A percentile compares a stretch with the other conserved stretches of the same genome.
These are phyloP conservation scores for Cryptoblepharus egeriae DNA, from an alignment of 2,797 vertebrate genomes.

Conservation along the genomic window DNA sequence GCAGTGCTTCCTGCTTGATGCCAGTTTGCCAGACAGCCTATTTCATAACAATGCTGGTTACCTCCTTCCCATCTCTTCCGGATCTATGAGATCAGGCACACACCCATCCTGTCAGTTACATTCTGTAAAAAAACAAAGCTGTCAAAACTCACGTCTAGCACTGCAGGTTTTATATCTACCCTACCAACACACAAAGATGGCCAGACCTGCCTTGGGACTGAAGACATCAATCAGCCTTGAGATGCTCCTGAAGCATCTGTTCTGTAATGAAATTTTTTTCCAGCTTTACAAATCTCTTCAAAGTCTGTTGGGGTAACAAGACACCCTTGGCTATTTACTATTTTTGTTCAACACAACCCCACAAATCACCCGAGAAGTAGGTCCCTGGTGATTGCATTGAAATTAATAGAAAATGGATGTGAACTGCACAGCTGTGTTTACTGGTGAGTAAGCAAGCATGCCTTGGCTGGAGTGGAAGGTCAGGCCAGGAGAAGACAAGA, in stretches of 20 bases:
- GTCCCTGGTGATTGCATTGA: too few relatives aligned
- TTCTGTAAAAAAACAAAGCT: neutral
- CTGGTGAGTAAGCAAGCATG: too few relatives aligned
- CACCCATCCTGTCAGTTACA: slow-evolving; percentile 25
- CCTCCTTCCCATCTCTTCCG: slow-evolving; percentile 35
- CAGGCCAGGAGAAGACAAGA: too few relatives aligned
- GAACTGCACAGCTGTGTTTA: too few relatives aligned
- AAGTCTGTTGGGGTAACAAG: neutral
- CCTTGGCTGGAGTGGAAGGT: too few relatives aligned
- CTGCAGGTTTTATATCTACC: neutral
- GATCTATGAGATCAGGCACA: neutral
- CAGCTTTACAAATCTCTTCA: neutral
- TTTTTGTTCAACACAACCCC: too few relatives aligned
- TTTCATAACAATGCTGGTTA: slow-evolving; percentile 32
- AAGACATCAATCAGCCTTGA: fast-evolving
- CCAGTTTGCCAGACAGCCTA: slow-evolving; percentile 14
- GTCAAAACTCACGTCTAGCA: neutral
- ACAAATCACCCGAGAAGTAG: too few relatives aligned
- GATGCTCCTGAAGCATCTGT: neutral
- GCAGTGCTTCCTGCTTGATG: slow-evolving; percentile 26
- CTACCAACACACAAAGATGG: neutral
- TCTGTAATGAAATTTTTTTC: neutral
- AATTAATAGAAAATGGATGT: too few relatives aligned
- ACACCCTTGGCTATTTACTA: neutral
- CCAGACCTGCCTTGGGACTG: neutral